Evolutionary conservation across 1,140 invertebrate species (phyloP).

Genomic region (Tigriopus japonicus): DNA sequence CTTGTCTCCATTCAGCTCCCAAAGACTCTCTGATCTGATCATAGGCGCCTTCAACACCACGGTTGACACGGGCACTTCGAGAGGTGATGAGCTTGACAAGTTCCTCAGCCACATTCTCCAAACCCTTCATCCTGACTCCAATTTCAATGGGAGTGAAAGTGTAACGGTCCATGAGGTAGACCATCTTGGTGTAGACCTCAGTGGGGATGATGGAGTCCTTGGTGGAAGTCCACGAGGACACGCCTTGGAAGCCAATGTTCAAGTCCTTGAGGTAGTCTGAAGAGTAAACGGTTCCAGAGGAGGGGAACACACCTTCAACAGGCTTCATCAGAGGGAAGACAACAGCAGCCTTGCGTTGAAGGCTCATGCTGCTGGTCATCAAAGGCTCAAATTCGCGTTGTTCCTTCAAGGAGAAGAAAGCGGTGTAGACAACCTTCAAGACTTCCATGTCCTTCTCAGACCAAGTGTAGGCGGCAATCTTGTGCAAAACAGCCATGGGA

Average conservation of each 20-base stretch:
- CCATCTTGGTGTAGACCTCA: conserved; percentile 5
- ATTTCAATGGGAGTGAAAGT: conserved; percentile 5
- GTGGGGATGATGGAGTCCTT: background rate
- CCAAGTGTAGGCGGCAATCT: conserved; percentile 16
- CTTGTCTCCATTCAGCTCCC: background rate
- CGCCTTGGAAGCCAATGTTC: background rate
- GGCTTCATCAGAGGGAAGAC: conserved; percentile 4
- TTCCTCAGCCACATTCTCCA: background rate
- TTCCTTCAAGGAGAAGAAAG: background rate
- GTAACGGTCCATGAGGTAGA: background rate
- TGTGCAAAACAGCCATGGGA: conserved; percentile 15
- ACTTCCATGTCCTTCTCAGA: conserved; percentile 11
- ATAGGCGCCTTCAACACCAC: too few relatives aligned
- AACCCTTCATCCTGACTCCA: background rate
- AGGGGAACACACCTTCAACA: background rate
- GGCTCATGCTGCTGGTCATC: background rate
- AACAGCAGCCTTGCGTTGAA: background rate
- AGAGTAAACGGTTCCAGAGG: background rate
- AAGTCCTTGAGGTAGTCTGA: background rate
- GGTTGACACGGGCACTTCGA: too few relatives aligned
- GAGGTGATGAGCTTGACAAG: background rate
- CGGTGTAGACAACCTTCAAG: conserved; percentile 3
- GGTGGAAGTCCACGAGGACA: background rate
- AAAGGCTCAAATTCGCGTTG: background rate
- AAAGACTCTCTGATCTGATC: background rate